Evolutionary conservation across 2,888 invertebrate species (phyloP).

Genomic region (Epiblema foenella): DNA sequence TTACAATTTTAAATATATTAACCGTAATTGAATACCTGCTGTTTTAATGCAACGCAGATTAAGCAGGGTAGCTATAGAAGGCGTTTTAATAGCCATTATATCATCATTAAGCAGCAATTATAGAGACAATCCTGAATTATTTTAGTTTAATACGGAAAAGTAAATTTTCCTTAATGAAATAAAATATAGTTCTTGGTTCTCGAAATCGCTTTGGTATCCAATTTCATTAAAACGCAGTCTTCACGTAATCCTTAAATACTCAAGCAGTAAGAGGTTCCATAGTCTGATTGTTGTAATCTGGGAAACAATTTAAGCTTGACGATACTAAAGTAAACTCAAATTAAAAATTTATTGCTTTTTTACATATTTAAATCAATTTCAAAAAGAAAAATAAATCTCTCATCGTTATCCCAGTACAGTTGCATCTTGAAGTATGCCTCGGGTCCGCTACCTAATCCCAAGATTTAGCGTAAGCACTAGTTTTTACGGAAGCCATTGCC

Average conservation of each 20-base stretch:
- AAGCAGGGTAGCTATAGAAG: conserved; percentile 59
- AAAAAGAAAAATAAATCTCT: conserved; percentile 15
- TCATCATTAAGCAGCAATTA: conserved; percentile 35
- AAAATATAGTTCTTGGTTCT: not conserved
- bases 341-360: not conserved
- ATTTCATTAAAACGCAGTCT: conserved; percentile 13
- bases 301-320: conserved; percentile 16
- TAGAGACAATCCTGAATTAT: conserved; percentile 24
- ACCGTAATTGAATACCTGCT: conserved; percentile 76
- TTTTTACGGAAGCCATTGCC: too few relatives aligned
- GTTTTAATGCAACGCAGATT: conserved; percentile 72
- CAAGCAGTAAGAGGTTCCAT: not conserved
- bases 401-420: too few relatives aligned
- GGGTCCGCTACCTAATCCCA: too few relatives aligned
- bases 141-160: conserved; percentile 10
- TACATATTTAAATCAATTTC: conserved; percentile 9
- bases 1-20: conserved; percentile 79
- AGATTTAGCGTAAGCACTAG: too few relatives aligned
- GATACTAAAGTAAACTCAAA: conserved; percentile 14
- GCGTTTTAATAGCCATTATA: conserved; percentile 36
- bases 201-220: not conserved
- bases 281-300: not conserved
- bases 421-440: too few relatives aligned
- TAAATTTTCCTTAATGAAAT: conserved; percentile 12
- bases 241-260: not conserved